Evolutionary conservation across 2,113 vertebrate species (phyloP), one percentile per base, ranked within the genome.

Genomic region (Pantherophis guttatus): DNA sequence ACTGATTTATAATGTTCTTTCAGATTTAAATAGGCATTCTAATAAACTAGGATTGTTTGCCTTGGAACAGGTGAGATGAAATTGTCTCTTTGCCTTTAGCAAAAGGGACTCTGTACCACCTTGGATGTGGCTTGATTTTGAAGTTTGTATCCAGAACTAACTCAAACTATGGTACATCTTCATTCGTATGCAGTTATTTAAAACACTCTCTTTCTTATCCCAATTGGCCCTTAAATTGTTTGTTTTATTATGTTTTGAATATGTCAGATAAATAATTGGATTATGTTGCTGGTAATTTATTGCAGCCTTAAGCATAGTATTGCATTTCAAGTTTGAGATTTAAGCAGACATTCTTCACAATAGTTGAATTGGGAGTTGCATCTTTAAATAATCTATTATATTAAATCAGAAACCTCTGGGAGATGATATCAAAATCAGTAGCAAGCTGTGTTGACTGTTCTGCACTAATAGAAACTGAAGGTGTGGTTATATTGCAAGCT

Each of bases 201-300:
- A 50, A 75, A 54, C 87, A 96, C 93, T 58, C 88, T 90, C 94
- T 89, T 54, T 95, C 89, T 93, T n/a, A 87, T 91, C 88, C 23
- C 90, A 91, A 19, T 89, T 93, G 93, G 91, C 90, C 81, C 93
- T 91, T 96, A 93, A 95, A 94, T 93, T 92, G 94, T 89, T 88
- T 93, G 59, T 95, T 92, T 26, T 85, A 0, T 91, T 91, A 50
- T 93, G 12, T 90, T 93, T 93, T 94, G 92, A 92, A 91, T 88
- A 8, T 86, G 88, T 29, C 93, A 92, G 92, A 94, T 94, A 91
- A 93, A 33, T 13, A 90, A 91, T 92, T 62, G 91, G 91, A 86
- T 12, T 39, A 93, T 8, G 44, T 52, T 55, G 1, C 89, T 85
- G 93, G 95, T 96, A 96, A 95, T 94, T 88, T 88, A 92, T 52